Evolutionary conservation across 2,888 invertebrate genomes (phyloP), one percentile per base, ranked within the genome.

Genomic region (Rhaphigaster nebulosa): DNA sequence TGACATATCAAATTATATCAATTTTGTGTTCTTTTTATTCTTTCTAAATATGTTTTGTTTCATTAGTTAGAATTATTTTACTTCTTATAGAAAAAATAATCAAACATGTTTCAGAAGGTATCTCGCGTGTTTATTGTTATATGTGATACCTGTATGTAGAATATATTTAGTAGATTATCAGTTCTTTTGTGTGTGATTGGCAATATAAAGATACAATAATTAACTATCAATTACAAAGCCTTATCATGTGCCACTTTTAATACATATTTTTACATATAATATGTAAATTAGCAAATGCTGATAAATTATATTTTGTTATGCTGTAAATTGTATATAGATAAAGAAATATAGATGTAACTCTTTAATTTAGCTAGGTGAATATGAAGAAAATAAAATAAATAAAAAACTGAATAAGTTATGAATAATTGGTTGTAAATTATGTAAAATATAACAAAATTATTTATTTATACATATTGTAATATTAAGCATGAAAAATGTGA

Each of bases 221-320:
- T 38, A 88, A 29, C 20, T 87, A 54, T 50, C 50, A 88, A 88
- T 52, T 88, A 50, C 60, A 60, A 56, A 88, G 88, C 88, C 88
- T 88, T 88, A 88, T 54, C 38, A 88, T 88, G 88, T 88, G 88
- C 88, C 88, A 88, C 88, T 88, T 88, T 88, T 88, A 88, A 88
- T 60, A 88, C 54, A 88, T 88, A 52, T 88, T 50, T 52, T 50
- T 60, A 88, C 54, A 54, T 88, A 52, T 88, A 88, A 56, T 50
- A 88, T 88, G 50, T 88, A 88, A 38, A 88, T 52, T 56, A 56
- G 60, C 29, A 54, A 54, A 76, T 76, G 70, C 70, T 56, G n/a
- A 60, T 50, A 50, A 88, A 88, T 26, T 88, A 88, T 88, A 88
- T 88, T 88, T 88, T 88, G 45, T 54, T 56, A 88, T 54, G 38